Conservation (phyloP, 2,888 invertebrate species). For the Muschampia plurimacula region DNA sequence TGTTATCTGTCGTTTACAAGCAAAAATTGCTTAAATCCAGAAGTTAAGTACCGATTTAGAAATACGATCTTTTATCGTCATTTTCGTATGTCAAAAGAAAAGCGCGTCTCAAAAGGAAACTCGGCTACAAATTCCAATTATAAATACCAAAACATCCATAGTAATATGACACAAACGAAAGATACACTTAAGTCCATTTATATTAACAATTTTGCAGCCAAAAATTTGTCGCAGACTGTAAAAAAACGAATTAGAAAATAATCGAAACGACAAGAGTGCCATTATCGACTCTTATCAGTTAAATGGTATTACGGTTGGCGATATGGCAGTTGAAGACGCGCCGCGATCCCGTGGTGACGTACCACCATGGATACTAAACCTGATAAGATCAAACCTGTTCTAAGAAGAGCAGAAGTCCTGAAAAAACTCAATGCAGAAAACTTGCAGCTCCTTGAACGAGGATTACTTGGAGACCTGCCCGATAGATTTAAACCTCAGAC, state of each 20-base stretch:
- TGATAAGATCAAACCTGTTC: conserved; percentile 61
- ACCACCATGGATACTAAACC: conserved; percentile 64
- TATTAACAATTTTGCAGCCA: background rate
- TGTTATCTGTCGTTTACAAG: too few relatives aligned
- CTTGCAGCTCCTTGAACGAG: conserved; percentile 73
- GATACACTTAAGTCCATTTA: too few relatives aligned
- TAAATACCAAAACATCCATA: too few relatives aligned
- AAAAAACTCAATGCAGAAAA: conserved; percentile 74
- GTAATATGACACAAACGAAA: too few relatives aligned
- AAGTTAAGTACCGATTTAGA: too few relatives aligned
- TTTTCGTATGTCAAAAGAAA: too few relatives aligned
- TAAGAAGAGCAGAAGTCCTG: conserved; percentile 69
- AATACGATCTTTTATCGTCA: too few relatives aligned
- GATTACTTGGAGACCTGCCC: conserved; percentile 74
- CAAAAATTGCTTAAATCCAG: too few relatives aligned
- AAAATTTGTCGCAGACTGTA: background rate
- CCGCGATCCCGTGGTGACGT: conserved; percentile 71
- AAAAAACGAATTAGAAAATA: background rate
- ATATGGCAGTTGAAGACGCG: conserved; percentile 69
- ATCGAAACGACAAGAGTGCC: conserved; percentile 47
- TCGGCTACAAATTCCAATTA: too few relatives aligned
- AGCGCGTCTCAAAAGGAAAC: too few relatives aligned
- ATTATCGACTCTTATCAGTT: conserved; percentile 72
- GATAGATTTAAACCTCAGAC: conserved; percentile 69
- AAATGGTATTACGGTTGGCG: conserved; percentile 58